Evolutionary conservation across 2,888 invertebrate genomes (phyloP), one percentile per base, ranked within the genome.

Genomic region (Philereme transversata): DNA sequence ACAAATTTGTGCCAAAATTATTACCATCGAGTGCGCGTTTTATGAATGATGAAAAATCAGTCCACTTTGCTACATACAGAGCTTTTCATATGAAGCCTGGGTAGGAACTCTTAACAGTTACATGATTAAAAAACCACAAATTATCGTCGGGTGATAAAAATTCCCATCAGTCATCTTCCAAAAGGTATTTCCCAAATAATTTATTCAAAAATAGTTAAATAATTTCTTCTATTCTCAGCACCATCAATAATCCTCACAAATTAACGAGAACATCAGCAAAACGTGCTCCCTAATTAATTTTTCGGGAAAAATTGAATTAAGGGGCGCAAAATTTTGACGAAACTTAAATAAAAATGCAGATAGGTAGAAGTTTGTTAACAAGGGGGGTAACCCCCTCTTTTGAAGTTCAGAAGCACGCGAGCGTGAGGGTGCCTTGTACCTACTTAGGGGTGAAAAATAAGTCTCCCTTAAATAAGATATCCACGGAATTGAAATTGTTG

Each of bases 271-370:
- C 79, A 82, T 78, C 79, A 79, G 75, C 83, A 84, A 77, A 67
- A 66, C 75, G 63, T 74, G 73, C 73, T 71, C 71, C n/a, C 68
- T 79, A 81, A 81, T 81, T 79, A 81, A 79, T 81, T 76, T 76
- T 65, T 58, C 62, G 65, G 77, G 78, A 85, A 87, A 81, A 78
- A 77, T 78, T 81, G 73, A 79, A 88, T 86, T 84, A 82, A 82
- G 84, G 84, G 88, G 83, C 81, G 83, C 78, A 82, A 84, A 82
- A 82, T 87, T 87, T 86, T 83, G 82, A 77, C 81, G 86, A 88
- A 90, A 89, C 90, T 90, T 88, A 87, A 89, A 88, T 88, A 88
- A 81, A 80, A 81, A 81, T 81, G 81, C 80, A 81, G 80, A 81
- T 81, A 81, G 80, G 80, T 81, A 77, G 75, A 81, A 79, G 76